Percentiles rank a stretch among this genome's conserved stretches.
Conservation (phyloP, 2,888 invertebrate species). For the Synanthedon myopaeformis region DNA sequence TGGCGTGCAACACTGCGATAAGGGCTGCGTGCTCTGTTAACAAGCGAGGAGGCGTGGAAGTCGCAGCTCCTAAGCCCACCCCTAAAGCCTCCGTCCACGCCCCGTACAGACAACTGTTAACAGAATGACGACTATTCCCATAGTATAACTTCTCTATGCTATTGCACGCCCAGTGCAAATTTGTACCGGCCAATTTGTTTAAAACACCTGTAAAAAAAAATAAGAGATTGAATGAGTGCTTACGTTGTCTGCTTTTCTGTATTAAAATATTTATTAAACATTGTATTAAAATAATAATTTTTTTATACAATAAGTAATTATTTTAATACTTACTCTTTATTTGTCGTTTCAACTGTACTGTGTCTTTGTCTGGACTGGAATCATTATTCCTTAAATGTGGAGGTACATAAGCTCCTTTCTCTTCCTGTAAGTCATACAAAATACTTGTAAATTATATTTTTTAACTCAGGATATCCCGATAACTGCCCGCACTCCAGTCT, state of each 20-base stretch:
- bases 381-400: slow-evolving; percentile 79
- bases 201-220: slow-evolving; percentile 68
- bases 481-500: no score
- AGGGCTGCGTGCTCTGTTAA: slow-evolving; percentile 87
- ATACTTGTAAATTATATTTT: background rate
- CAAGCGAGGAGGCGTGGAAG: slow-evolving; percentile 82
- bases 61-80: slow-evolving; percentile 67
- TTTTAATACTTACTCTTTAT: slow-evolving; percentile 76
- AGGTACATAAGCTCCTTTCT: slow-evolving; percentile 80
- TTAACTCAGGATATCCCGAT: background rate
- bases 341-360: slow-evolving; percentile 78
- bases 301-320: no score
- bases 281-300: no score
- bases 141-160: slow-evolving; percentile 86
- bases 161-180: slow-evolving; percentile 84
- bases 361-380: slow-evolving; percentile 66
- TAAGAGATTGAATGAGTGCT: background rate
- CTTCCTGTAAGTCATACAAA: slow-evolving; percentile 32
- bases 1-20: slow-evolving; percentile 86
- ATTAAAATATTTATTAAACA: no score
- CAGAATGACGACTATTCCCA: slow-evolving; percentile 82
- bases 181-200: slow-evolving; percentile 88
- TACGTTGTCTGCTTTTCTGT: no score
- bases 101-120: slow-evolving; percentile 79
- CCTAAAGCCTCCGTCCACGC: slow-evolving; percentile 77